Evolutionary conservation across 2,888 invertebrate genomes (phyloP).

Genomic region (Idaea aversata): DNA sequence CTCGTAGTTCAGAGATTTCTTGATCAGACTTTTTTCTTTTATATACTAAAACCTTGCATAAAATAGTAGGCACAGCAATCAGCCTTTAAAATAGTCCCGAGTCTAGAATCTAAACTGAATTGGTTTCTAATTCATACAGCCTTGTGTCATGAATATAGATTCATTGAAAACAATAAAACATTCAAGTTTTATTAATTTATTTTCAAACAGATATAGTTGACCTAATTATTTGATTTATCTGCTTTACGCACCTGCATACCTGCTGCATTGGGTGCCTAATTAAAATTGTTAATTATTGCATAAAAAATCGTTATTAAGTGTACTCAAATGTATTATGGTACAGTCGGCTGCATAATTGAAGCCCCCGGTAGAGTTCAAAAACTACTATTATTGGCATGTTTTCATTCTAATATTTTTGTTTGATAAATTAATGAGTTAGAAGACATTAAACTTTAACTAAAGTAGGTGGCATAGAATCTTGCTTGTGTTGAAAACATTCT

Average conservation of each 20-base stretch:
- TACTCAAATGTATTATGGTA: too few species aligned
- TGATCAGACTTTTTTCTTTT: too few species aligned
- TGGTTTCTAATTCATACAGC: constrained; percentile 48
- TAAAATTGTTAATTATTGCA: not conserved
- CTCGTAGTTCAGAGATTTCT: too few species aligned
- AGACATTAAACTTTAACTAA: too few species aligned
- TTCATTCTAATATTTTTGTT: too few species aligned
- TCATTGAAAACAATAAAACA: not conserved
- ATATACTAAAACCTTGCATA: not conserved
- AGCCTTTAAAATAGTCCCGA: not conserved
- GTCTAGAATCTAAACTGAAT: constrained; percentile 24
- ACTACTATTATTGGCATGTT: too few species aligned
- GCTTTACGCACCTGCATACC: not conserved
- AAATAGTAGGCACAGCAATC: not conserved
- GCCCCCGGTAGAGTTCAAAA: too few species aligned
- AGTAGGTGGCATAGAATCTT: too few species aligned
- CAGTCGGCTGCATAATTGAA: too few species aligned
- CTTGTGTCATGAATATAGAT: constrained; percentile 37
- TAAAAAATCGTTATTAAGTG: too few species aligned
- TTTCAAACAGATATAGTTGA: not conserved
- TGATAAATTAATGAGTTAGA: too few species aligned
- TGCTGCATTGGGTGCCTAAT: not conserved
- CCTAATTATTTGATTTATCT: not conserved
- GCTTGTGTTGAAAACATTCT: too few species aligned
- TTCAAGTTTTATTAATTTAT: not conserved